Conservation (phyloP, 1,140 invertebrate genomes). For the Megalopta genalis region DNA sequence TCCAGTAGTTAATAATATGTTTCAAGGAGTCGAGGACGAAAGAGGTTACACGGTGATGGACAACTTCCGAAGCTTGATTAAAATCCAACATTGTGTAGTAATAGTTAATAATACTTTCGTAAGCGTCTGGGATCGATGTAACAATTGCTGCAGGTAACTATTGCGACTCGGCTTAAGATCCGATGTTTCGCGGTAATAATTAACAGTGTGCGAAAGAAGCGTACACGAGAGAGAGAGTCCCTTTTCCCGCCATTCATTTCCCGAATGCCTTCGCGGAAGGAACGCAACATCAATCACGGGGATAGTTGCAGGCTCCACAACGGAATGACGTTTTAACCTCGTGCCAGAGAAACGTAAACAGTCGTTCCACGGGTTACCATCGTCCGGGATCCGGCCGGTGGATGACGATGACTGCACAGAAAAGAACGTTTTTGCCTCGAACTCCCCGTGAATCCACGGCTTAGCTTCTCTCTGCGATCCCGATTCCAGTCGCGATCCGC, state of each 20-base stretch:
- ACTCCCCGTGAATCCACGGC: not conserved
- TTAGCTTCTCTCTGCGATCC: not conserved
- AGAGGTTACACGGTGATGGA: no score
- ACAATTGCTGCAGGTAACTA: no score
- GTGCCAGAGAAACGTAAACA: not conserved
- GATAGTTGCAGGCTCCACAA: not conserved
- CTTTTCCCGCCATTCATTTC: not conserved
- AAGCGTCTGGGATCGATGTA: no score
- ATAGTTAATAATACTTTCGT: no score
- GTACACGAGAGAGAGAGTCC: no score
- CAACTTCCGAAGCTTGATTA: no score
- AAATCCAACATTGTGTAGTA: no score
- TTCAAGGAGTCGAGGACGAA: no score
- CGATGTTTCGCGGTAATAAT: no score
- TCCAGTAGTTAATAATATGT: no score
- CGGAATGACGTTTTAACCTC: not conserved
- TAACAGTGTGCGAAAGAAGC: no score
- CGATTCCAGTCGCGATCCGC: not conserved
- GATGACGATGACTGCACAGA: not conserved
- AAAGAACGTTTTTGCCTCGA: not conserved
- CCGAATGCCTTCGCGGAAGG: not conserved
- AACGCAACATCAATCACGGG: constrained; percentile 6
- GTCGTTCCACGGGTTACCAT: not conserved
- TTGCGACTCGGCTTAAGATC: no score
- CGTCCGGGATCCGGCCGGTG: not conserved